These are phyloP conservation scores for Acromyrmex heyeri DNA, from an alignment of 1,140 invertebrate species.

Conservation along the genomic window DNA sequence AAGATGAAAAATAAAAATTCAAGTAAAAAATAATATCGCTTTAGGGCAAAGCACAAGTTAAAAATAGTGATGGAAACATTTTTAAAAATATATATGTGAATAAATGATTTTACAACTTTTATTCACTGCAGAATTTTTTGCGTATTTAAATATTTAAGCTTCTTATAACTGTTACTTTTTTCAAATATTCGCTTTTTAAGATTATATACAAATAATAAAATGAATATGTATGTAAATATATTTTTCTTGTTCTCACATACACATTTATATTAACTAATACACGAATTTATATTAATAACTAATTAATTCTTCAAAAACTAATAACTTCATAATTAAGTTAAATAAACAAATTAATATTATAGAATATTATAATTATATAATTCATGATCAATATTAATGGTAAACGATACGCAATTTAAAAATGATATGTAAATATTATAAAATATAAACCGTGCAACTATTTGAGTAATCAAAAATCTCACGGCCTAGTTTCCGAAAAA, in stretches of 20 bases:
- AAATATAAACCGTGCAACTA: neutral
- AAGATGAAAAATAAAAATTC: neutral
- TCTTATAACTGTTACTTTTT: neutral
- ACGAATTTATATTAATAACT: neutral
- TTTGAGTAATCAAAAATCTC: neutral
- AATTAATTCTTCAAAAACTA: neutral
- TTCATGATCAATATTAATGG: neutral
- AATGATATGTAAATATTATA: neutral
- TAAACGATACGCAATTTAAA: neutral
- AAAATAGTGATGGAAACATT: neutral
- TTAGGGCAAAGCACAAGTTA: neutral
- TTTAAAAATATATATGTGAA: neutral
- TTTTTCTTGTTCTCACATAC: neutral
- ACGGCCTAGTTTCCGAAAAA: neutral
- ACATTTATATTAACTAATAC: neutral
- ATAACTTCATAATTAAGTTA: neutral
- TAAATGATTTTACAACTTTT: neutral
- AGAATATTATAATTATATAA: neutral
- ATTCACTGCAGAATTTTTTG: neutral
- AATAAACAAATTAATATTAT: constrained; percentile 7
- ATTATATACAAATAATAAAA: neutral
- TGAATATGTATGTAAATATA: neutral
- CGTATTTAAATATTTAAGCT: neutral
- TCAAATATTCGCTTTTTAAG: neutral
- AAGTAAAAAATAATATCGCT: neutral